Conservation (phyloP, 2,797 vertebrate species). For the Phataginus tricuspis region DNA sequence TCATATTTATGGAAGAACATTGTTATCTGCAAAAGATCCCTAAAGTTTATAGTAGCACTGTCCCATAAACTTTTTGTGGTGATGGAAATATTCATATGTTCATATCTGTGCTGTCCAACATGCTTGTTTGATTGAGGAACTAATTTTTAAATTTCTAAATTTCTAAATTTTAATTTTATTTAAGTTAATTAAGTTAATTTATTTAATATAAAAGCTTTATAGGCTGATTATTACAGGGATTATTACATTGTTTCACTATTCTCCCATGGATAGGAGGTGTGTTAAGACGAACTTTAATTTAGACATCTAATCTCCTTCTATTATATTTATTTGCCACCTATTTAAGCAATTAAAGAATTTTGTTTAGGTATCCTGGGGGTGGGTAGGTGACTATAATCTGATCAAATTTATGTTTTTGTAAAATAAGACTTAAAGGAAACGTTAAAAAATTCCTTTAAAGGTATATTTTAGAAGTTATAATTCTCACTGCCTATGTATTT, state of each 20-base stretch:
- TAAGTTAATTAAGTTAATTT: background rate
- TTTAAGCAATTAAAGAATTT: background rate
- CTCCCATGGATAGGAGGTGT: background rate
- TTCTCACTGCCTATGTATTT: background rate
- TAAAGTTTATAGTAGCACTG: background rate
- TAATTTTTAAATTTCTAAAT: background rate
- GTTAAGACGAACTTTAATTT: constrained; percentile 1
- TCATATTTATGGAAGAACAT: background rate
- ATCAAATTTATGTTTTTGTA: background rate
- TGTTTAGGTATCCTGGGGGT: background rate
- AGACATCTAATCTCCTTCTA: background rate
- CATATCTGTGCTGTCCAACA: background rate
- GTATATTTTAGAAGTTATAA: background rate
- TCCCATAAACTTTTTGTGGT: background rate
- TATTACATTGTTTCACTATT: background rate
- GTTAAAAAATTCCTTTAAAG: background rate
- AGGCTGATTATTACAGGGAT: background rate
- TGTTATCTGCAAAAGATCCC: background rate
- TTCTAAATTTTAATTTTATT: background rate
- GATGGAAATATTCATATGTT: background rate
- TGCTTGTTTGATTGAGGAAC: background rate
- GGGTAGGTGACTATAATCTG: background rate
- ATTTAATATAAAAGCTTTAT: background rate
- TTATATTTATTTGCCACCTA: background rate
- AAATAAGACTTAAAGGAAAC: constrained; percentile 10